Base-by-base conservation (phyloP, 2,797 vertebrate species). In the Yasuhikotakia modesta region DNA sequence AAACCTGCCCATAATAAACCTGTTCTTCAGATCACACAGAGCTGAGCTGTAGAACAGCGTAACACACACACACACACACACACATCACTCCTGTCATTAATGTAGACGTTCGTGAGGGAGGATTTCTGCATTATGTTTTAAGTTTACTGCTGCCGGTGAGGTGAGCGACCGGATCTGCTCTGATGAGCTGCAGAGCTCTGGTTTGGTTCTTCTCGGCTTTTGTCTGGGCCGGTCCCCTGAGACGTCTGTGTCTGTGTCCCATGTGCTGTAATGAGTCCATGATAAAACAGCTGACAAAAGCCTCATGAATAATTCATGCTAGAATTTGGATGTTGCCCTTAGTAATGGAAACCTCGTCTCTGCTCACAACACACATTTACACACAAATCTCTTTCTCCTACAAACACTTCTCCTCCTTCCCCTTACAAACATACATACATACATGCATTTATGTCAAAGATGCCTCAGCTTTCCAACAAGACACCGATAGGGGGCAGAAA, bases 271-370 rank as follows among this genome's bases (percentile, higher is more conserved):
- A 87, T 81, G 78, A 88, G 87, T 86, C 88, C 89, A 90, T 92
- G 90, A 93, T 86, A 90, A 92, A 92, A 86, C 88, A 88, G 89
- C 90, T 90, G 90, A 87, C 87, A 90, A 81, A 46, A 80, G 58
- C 19, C 80, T 91, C 88, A 93, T 94, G 90, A 91, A 94, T 94
- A 91, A 93, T 93, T 91, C 90, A 92, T 43, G 55, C 10, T 19
- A 45, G 35, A 80, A 60, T 4, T 0, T 48, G 73, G 79, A 67
- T 66, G 78, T 78, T 85, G 43, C 88, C 89, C 87, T 87, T 76
- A 67, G 83, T 90, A 90, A 93, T 92, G 91, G 86, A 87, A 91
- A 93, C 92, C 45, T 77, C 71, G 89, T 79, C 89, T 87, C 70
- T 43, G 30, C 22, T 61, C 71, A 85, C 68, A 17, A 71, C 17